Evolutionary conservation across 2,113 vertebrate species (phyloP).

Genomic region (Nipponia nippon): DNA sequence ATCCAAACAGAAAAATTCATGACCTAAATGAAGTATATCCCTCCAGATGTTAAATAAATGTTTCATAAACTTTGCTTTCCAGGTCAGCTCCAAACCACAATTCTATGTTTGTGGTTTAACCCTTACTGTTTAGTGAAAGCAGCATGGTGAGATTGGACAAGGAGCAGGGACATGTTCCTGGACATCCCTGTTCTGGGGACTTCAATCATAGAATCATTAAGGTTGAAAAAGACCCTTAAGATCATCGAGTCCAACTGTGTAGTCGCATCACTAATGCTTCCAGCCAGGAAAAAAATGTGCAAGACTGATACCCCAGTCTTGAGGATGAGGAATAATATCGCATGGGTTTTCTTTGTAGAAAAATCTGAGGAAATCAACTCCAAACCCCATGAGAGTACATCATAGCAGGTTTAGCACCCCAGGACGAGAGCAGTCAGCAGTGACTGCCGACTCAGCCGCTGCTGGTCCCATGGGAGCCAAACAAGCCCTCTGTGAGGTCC

Average conservation of each 20-base stretch:
- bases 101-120: background rate
- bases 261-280: fast-evolving
- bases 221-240: too few species aligned
- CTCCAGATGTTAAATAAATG: slow-evolving; percentile 31
- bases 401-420: fast-evolving
- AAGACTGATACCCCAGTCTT: background rate
- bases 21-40: slow-evolving; percentile 29
- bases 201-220: too few species aligned
- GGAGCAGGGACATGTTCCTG: background rate
- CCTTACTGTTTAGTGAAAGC: background rate
- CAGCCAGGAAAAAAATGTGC: background rate
- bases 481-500: background rate
- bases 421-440: background rate
- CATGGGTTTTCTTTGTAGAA: background rate
- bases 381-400: background rate
- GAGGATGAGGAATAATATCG: background rate
- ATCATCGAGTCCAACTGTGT: too few species aligned
- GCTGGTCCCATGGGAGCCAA: background rate
- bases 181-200: too few species aligned
- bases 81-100: background rate
- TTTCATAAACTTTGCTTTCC: slow-evolving; percentile 44
- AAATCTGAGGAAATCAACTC: background rate
- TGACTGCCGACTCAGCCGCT: fast-evolving
- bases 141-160: fast-evolving
- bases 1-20: slow-evolving; percentile 22